Percentiles rank a stretch among this genome's conserved stretches.
phyloP scores from a whole-genome alignment of 2,888 invertebrate genomes.

The Tachystola acroxantha region DNA sequence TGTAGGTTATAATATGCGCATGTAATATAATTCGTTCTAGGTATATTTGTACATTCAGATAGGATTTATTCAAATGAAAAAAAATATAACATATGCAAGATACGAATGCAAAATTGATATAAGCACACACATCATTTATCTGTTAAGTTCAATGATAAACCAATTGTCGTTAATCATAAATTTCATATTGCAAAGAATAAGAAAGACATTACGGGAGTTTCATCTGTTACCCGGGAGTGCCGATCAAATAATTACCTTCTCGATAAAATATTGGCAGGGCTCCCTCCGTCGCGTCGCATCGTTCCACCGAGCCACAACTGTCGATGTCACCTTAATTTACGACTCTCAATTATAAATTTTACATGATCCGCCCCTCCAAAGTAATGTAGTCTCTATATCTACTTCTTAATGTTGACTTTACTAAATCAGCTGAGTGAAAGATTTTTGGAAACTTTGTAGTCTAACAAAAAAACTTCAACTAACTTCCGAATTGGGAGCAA shows the following conservation, averaged over 20 bases:
- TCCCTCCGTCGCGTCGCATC: constrained; percentile 36
- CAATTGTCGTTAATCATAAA: constrained; percentile 35
- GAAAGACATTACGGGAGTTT: constrained; percentile 42
- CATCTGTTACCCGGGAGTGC: constrained; percentile 48
- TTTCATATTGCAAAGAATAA: constrained; percentile 40
- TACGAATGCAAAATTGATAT: no score
- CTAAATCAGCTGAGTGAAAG: constrained; percentile 12
- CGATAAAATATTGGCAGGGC: constrained; percentile 70
- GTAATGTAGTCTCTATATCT: constrained; percentile 20
- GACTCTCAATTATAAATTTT: constrained; percentile 76
- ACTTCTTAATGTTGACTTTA: background rate
- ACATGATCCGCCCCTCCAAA: constrained; percentile 34
- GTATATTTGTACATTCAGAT: no score
- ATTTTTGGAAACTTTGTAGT: constrained; percentile 3
- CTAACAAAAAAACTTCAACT: background rate
- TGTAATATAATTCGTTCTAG: background rate
- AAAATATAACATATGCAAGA: no score
- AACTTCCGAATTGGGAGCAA: background rate
- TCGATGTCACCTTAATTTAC: constrained; percentile 79
- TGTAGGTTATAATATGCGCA: no score
- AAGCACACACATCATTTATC: no score
- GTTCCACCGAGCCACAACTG: constrained; percentile 65
- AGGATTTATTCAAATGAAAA: no score
- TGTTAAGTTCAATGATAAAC: background rate
- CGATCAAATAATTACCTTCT: constrained; percentile 71